Base-by-base conservation (phyloP, 2,113 vertebrate species). In the Coturnix japonica region DNA sequence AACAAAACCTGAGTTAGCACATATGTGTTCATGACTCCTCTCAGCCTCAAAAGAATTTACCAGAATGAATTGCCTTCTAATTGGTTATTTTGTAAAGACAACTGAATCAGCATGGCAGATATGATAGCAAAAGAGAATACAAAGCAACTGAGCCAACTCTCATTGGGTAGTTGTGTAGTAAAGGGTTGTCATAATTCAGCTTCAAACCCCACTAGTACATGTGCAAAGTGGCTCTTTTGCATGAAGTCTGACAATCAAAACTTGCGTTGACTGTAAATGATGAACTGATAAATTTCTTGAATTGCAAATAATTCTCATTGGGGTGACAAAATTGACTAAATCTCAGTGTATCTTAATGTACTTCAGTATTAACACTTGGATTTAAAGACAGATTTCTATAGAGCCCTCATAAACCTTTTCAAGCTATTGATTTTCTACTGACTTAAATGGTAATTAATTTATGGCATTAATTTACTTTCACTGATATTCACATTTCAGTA, bases 401-500 rank as follows among this genome's bases (percentile, higher is more conserved):
- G 13, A 63, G 22, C 28, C 79, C 11, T 77, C 69, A 63, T n/a
- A 22, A 67, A 83, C 9, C 11, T 88, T 43, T 84, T 4, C 23
- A 67, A 90, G 56, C 17, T 54, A 7, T 31, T 6, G 5, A 20
- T 91, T 88, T 81, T 37, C 35, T 69, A 35, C n/a, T 72, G 30
- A 47, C 13, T 91, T 49, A 18, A 35, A 16, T 5, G 4, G 21
- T 19, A 71, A 6, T 53, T 30, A 53, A 53, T 53, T 53, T 20
- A 72, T 61, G 83, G 35, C 35, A 53, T 86, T 90, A 75, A 75
- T 88, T 93, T 84, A 35, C 21, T 67, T 87, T 31, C 53, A 85
- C 14, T 90, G 65, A 56, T 39, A 69, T 90, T 85, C 57, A 85
- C n/a, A 72, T 46, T 78, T 46, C 70, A 88, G 23, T 67, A 53